Conservation (phyloP, 2,888 invertebrate genomes). For the Glaucopsyche alexis region DNA sequence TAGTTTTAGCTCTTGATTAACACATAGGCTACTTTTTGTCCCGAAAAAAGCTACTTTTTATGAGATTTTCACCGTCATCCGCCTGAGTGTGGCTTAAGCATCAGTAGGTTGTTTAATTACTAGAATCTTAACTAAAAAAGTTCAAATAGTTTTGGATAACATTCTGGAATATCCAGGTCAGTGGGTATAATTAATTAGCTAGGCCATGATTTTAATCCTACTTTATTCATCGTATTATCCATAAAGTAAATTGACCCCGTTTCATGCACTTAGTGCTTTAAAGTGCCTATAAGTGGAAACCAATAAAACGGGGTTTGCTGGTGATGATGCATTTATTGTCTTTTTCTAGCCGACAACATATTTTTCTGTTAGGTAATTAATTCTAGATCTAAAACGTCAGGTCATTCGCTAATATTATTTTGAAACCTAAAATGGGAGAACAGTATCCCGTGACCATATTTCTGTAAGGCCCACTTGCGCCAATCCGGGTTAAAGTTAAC, state of each 20-base stretch:
- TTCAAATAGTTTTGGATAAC: background rate
- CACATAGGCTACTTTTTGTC: no score
- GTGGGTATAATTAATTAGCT: background rate
- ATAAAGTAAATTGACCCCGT: background rate
- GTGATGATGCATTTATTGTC: background rate
- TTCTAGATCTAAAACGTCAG: background rate
- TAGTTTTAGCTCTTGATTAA: no score
- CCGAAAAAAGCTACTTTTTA: no score
- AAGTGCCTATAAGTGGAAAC: slow-evolving; percentile 2
- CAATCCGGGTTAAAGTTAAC: no score
- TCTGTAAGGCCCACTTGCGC: no score
- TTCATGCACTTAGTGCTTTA: background rate
- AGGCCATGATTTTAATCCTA: background rate
- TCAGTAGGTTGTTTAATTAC: no score
- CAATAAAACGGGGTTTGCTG: background rate
- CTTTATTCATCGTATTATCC: background rate
- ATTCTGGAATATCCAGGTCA: background rate
- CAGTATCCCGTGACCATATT: no score
- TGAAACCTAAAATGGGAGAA: background rate
- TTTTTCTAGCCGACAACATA: background rate
- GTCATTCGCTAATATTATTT: background rate
- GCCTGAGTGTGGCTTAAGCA: no score
- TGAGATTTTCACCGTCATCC: no score
- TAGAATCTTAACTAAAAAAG: no score
- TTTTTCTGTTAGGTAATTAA: background rate